These are phyloP conservation scores for Lasius platythorax DNA, from an alignment of 2,888 invertebrate genomes.

Conservation along the genomic window DNA sequence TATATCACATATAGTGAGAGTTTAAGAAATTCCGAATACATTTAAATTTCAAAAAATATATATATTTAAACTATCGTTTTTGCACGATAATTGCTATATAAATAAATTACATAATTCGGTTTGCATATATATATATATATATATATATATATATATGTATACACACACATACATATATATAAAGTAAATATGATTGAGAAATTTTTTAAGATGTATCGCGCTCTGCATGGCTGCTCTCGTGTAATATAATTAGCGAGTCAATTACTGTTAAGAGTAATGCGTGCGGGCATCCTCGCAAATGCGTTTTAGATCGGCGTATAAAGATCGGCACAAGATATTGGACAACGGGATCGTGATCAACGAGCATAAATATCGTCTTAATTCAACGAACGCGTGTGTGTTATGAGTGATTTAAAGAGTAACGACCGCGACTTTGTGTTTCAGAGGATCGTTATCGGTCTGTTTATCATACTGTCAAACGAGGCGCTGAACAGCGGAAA, in stretches of 20 bases:
- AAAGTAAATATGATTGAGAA: not conserved
- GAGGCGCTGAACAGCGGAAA: constrained; percentile 65
- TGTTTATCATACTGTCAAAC: constrained; percentile 69
- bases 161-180: not conserved
- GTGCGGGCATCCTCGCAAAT: constrained; percentile 9
- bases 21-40: too few relatives aligned
- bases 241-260: constrained; percentile 1
- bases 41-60: too few relatives aligned
- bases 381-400: not conserved
- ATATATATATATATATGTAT: not conserved
- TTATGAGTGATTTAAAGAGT: not conserved
- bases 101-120: not conserved
- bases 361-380: constrained; percentile 19
- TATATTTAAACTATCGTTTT: too few relatives aligned
- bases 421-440: constrained; percentile 50
- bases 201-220: constrained; percentile 1
- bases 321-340: constrained; percentile 1
- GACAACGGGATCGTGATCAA: constrained; percentile 1
- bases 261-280: not conserved
- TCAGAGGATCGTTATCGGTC: constrained; percentile 67
- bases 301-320: not conserved
- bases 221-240: not conserved
- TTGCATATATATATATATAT: not conserved
- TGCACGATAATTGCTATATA: too few relatives aligned
- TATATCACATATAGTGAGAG: not conserved